These are phyloP conservation scores for Alosa sapidissima DNA, from an alignment of 2,797 vertebrate species.

Conservation along the genomic window DNA sequence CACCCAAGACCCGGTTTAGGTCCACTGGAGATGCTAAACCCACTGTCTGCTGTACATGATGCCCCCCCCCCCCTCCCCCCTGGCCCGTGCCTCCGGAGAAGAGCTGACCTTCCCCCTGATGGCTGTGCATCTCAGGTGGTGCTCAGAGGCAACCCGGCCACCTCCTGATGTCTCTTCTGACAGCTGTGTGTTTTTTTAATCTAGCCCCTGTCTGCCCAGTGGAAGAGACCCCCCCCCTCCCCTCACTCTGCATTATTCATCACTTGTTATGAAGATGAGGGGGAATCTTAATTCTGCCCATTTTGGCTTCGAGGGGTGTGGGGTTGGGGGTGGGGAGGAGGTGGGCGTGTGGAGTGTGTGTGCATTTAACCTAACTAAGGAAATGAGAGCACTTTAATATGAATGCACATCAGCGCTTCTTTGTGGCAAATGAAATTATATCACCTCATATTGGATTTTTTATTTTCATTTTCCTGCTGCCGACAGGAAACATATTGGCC, in stretches of 20 bases:
- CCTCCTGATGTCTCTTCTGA: neutral
- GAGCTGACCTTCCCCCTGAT: conserved; percentile 11
- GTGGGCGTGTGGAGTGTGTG: neutral
- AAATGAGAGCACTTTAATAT: conserved; percentile 14
- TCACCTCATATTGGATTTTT: conserved; percentile 8
- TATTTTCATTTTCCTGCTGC: conserved; percentile 20
- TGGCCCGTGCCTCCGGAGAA: neutral
- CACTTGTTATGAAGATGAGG: conserved; percentile 62
- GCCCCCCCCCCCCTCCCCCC: neutral
- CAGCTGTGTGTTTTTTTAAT: neutral
- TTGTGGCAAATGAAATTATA: conserved; percentile 21
- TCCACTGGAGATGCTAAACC: neutral
- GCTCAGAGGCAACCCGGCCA: neutral
- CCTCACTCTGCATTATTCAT: conserved; percentile 70
- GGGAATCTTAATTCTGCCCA: conserved; percentile 66
- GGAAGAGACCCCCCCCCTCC: conserved; percentile 35
- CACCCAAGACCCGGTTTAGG: neutral
- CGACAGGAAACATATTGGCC: neutral
- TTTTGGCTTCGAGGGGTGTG: conserved; percentile 52
- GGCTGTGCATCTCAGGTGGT: conserved; percentile 16
- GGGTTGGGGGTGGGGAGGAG: neutral
- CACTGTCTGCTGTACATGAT: neutral
- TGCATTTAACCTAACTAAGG: conserved; percentile 16
- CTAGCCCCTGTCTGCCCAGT: neutral
- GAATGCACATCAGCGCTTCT: conserved; percentile 17